Conservation (phyloP, 1,140 invertebrate genomes). For the Microplitis demolitor region DNA sequence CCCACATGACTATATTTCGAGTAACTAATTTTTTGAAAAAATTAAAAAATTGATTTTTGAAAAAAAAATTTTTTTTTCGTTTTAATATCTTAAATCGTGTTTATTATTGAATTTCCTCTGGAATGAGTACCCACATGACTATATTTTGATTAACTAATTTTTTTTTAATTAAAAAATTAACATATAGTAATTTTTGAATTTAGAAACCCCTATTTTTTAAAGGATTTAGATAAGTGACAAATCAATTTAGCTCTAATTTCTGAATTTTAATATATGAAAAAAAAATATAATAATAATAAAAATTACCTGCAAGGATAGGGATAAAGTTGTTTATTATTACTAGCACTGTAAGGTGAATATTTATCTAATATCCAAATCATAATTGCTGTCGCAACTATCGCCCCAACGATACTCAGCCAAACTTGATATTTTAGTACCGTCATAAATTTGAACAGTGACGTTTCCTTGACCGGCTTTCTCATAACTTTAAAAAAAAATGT, state of each 20-base stretch:
- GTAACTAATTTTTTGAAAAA: no score
- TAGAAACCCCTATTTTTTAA: no score
- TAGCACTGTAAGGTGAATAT: constrained; percentile 86
- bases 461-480: constrained; percentile 79
- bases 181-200: no score
- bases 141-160: no score
- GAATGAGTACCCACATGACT: no score
- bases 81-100: no score
- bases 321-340: constrained; percentile 81
- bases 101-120: no score
- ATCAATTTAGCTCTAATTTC: neutral
- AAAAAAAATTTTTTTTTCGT: no score
- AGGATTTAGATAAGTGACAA: neutral
- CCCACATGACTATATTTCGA: no score
- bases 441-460: constrained; percentile 92
- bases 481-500: constrained; percentile 67
- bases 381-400: constrained; percentile 79
- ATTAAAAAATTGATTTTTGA: no score
- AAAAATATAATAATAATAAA: neutral
- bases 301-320: constrained; percentile 78
- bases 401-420: constrained; percentile 86
- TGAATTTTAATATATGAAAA: neutral
- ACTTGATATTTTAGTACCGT: constrained; percentile 85
- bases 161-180: no score
- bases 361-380: constrained; percentile 89